A percentile compares a stretch with the other conserved stretches of the same genome.
These are phyloP conservation scores for Epinotia bilunana DNA, from an alignment of 2,888 invertebrate genomes.

Conservation along the genomic window DNA sequence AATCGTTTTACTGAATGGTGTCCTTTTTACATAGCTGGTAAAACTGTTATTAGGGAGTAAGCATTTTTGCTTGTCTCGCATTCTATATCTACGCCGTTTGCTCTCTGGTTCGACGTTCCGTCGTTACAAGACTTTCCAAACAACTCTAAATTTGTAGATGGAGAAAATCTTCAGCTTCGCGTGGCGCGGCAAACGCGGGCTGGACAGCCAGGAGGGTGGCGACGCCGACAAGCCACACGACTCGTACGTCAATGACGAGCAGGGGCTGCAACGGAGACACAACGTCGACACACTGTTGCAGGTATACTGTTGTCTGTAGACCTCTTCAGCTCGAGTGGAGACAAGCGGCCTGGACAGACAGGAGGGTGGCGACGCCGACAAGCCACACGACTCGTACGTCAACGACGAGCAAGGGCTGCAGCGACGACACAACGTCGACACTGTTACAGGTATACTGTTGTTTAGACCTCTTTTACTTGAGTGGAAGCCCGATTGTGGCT, in stretches of 20 bases:
- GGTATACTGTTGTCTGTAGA: conserved; percentile 51
- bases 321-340: conserved; percentile 93
- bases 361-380: conserved; percentile 52
- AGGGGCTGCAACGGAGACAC: conserved; percentile 87
- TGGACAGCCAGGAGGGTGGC: conserved; percentile 66
- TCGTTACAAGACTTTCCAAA: not conserved
- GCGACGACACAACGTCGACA: conserved; percentile 87
- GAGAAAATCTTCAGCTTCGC: conserved; percentile 97
- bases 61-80: not conserved
- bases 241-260: conserved; percentile 89
- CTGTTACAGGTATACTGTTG: conserved; percentile 86
- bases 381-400: conserved; percentile 85
- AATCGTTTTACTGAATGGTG: too few relatives aligned
- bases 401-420: conserved; percentile 91
- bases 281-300: conserved; percentile 94
- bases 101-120: not conserved
- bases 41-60: too few relatives aligned
- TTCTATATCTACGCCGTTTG: not conserved
- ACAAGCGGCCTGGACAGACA: conserved; percentile 87
- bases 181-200: conserved; percentile 93
- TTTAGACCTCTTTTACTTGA: conserved; percentile 88
- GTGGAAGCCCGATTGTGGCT: conserved; percentile 93
- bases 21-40: too few relatives aligned
- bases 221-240: conserved; percentile 74
- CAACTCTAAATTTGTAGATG: conserved; percentile 85